A percentile compares a stretch with the other conserved stretches of the same genome.
Evolutionary conservation across 2,113 vertebrate genomes (phyloP).

Genomic region (Antechinus flavipes): DNA sequence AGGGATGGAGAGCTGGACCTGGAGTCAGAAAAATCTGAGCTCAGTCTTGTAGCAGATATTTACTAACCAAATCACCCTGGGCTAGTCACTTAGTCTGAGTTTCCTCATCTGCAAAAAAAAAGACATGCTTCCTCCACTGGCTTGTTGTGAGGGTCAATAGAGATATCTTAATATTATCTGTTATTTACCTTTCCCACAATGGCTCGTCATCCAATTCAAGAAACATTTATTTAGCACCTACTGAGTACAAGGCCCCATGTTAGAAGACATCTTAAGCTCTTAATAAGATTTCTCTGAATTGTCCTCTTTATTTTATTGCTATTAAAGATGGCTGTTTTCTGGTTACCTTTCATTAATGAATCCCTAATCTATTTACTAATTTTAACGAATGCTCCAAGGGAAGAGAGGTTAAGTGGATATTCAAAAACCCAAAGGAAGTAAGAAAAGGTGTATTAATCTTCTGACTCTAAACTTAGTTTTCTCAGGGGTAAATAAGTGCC

Average conservation of each 20-base stretch:
- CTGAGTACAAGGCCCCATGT: background rate
- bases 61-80: background rate
- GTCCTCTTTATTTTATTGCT: conserved; percentile 31
- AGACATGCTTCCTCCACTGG: background rate
- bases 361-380: conserved; percentile 35
- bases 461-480: background rate
- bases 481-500: background rate
- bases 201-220: background rate
- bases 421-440: background rate
- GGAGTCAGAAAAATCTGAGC: background rate
- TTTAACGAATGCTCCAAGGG: conserved; percentile 48
- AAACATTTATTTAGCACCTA: background rate
- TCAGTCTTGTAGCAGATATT: background rate
- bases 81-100: background rate
- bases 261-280: background rate
- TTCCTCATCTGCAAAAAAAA: background rate
- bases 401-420: conserved; percentile 21
- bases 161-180: background rate
- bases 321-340: conserved; percentile 26
- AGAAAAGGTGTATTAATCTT: conserved; percentile 14
- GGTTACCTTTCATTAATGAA: conserved; percentile 22
- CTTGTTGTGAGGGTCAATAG: background rate
- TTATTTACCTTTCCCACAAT: conserved; percentile 20
- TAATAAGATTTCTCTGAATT: conserved; percentile 44
- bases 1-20: background rate